Conservation (phyloP, 2,797 vertebrate genomes). For the Euphonia xanthogaster region DNA sequence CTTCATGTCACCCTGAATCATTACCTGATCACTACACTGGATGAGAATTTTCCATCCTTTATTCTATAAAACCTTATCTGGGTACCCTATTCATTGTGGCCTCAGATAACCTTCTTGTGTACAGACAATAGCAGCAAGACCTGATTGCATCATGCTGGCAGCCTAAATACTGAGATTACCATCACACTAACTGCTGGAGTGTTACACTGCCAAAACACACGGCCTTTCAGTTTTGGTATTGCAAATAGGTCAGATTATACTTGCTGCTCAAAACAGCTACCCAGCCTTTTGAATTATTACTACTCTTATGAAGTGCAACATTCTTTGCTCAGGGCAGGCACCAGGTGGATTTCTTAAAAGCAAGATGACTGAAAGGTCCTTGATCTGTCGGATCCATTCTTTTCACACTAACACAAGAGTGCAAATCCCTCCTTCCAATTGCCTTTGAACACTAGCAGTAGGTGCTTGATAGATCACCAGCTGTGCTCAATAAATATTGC, state of each 20-base stretch:
- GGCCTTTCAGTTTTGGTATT: background rate
- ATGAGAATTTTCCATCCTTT: background rate
- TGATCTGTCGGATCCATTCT: slow-evolving; percentile 1
- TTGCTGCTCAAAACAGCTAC: background rate
- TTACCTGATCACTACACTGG: background rate
- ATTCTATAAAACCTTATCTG: background rate
- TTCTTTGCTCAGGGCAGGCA: background rate
- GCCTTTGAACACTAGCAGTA: background rate
- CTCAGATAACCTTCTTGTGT: background rate
- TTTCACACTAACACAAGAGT: background rate
- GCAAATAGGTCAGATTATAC: background rate
- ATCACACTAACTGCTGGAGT: background rate
- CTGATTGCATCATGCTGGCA: background rate
- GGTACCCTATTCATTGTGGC: background rate
- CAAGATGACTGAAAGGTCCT: background rate
- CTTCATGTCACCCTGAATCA: background rate
- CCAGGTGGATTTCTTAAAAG: background rate
- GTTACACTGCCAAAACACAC: background rate
- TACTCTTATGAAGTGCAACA: background rate
- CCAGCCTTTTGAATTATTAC: background rate
- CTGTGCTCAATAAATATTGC: slow-evolving; percentile 26
- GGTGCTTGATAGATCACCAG: slow-evolving; percentile 4
- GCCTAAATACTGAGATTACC: background rate
- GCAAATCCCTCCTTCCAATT: background rate
- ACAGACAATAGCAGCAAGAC: background rate